Evolutionary conservation across 2,888 invertebrate species (phyloP), one percentile per base, ranked within the genome.

Genomic region (Aleiodes testaceus): DNA sequence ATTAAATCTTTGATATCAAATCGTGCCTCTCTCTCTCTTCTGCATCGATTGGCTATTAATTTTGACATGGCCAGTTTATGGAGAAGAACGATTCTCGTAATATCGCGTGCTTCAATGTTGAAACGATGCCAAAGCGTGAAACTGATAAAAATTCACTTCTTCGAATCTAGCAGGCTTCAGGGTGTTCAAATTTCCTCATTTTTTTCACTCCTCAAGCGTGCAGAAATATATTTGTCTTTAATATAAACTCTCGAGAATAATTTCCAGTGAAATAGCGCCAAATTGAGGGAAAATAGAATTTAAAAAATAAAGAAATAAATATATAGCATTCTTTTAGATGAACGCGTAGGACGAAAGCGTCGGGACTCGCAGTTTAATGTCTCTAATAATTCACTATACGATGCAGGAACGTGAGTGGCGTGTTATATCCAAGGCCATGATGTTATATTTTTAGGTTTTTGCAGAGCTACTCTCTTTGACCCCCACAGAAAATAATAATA

Each of bases 321-420:
- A 47, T 47, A 50, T 20, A 47, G 45, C n/a, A 22, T 63, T 44
- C 47, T 44, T 63, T 45, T 14, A 49, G 65, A 70, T 18, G 63
- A 66, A 22, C 49, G 61, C 72, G 69, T 55, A 47, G 50, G 52
- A 63, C 64, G 69, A 70, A 42, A 63, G 73, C 68, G 74, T 73
- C 74, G 76, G 55, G 36, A 66, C 61, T 67, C 49, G 78, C 77
- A 78, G 79, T 80, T 83, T 79, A 83, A 81, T 81, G 80, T 79
- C 79, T 79, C 83, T 82, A 83, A 83, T 81, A 81, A 81, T 81
- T 83, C 79, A 80, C 79, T 78, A 77, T 79, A 78, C 80, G 80
- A 79, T 79, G 79, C 75, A 79, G 77, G 79, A 81, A 81, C 82
- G 81, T 80, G 83, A 84, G 83, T 82, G 82, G 81, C 82, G 82